A percentile compares a stretch with the other conserved stretches of the same genome.
phyloP scores from a whole-genome alignment of 2,113 vertebrate species.

The Anseranas semipalmata region DNA sequence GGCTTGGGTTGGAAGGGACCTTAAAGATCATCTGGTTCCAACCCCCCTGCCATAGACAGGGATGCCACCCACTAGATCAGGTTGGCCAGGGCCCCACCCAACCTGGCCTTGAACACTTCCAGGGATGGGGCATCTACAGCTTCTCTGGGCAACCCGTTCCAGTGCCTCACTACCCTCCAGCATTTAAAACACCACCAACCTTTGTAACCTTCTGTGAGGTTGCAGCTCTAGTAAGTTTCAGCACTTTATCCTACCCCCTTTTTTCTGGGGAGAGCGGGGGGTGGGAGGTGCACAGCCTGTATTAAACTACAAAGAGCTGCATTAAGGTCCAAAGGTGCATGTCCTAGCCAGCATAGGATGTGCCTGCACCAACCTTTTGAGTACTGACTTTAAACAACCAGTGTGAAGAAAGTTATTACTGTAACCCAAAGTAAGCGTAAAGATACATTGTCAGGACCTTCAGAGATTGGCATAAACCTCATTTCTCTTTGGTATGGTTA shows the following conservation, averaged over 20 bases:
- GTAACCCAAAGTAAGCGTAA: neutral
- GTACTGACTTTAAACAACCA: neutral
- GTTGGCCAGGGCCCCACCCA: too few relatives aligned
- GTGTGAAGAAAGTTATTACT: too few relatives aligned
- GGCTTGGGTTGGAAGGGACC: too few relatives aligned
- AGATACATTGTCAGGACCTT: neutral
- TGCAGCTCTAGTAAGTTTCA: neutral
- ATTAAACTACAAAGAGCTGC: neutral
- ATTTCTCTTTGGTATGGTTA: accelerated
- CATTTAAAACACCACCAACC: neutral
- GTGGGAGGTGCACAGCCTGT: neutral
- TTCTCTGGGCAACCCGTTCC: too few relatives aligned
- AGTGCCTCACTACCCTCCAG: too few relatives aligned
- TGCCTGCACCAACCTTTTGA: neutral
- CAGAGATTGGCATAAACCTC: accelerated
- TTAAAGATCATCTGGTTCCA: too few relatives aligned
- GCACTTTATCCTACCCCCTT: neutral
- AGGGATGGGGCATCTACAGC: too few relatives aligned
- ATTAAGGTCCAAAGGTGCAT: neutral
- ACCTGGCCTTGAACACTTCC: too few relatives aligned
- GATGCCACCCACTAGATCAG: too few relatives aligned
- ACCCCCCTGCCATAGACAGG: too few relatives aligned
- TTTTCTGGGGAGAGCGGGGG: neutral
- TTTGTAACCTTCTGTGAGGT: neutral
- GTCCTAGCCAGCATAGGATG: neutral